Evolutionary conservation across 2,888 invertebrate genomes (phyloP), one percentile per base, ranked within the genome.

Genomic region (Reticulitermes lucifugus): DNA sequence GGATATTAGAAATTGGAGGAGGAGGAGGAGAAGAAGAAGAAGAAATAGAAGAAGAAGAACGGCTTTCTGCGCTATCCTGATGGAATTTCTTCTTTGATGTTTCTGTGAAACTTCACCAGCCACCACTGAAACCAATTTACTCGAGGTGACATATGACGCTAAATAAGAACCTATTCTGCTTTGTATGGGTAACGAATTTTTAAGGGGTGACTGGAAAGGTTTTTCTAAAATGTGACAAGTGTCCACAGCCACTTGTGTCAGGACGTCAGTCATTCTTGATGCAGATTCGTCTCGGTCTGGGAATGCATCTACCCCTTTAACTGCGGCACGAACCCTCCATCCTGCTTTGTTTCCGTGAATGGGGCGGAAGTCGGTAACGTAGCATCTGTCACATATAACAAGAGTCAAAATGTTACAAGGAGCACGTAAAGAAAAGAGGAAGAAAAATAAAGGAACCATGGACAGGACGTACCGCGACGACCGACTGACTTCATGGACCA

Each of bases 241-340:
- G 77, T 77, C 43, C 41, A 22, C 77, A 77, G 77, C 43, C 46
- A 77, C 77, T 77, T 51, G 77, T 77, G 46, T n/a, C 6, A 9
- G 46, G 22, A 77, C n/a, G 77, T 77, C 77, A 77, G 22, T 77
- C 77, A 46, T 46, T 5, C 46, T 29, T 41, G 41, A 21, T 41
- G 41, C 73, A 43, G 77, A 77, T 77, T 77, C 18, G 77, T 77
- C n/a, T 22, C 77, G 77, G 77, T 77, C 5, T 41, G 22, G 46
- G 41, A n/a, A 25, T 77, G 43, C 5, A n/a, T n/a, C 65, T 25
- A 65, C 65, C 65, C 60, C 25, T 65, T 65, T 65, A 77, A 77
- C 77, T 46, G 35, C 35, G 3, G 35, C 6, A 25, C 70, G 25
- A 41, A 41, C 73, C 73, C 73, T 73, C 21, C 41, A 70, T 5